Conservation (phyloP, 2,888 invertebrate genomes). For the Caenorhabditis sp. region DNA sequence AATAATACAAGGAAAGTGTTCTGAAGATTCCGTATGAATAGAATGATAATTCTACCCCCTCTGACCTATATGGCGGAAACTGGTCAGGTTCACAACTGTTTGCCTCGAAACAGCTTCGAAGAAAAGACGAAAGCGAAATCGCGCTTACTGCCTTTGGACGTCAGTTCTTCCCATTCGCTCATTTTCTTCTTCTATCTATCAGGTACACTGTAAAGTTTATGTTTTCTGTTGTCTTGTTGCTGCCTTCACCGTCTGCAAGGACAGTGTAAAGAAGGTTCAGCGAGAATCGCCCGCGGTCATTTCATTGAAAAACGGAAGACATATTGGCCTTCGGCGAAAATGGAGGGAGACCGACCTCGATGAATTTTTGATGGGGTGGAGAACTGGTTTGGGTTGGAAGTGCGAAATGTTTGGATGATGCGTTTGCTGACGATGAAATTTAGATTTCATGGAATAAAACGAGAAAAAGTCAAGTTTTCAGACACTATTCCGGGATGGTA, state of each 20-base stretch:
- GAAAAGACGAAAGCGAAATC: constrained; percentile 45
- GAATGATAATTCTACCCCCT: constrained; percentile 19
- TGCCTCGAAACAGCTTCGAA: background rate
- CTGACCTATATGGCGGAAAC: constrained; percentile 42
- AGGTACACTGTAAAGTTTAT: constrained; percentile 22
- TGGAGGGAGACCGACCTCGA: background rate
- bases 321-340: constrained; percentile 1
- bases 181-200: background rate
- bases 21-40: constrained; percentile 17
- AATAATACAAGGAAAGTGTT: background rate
- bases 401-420: background rate
- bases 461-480: too few relatives aligned
- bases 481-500: too few relatives aligned
- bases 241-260: background rate
- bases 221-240: constrained; percentile 13
- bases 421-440: background rate
- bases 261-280: constrained; percentile 35
- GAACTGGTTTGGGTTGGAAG: background rate
- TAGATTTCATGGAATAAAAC: too few relatives aligned
- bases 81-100: constrained; percentile 37
- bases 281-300: background rate
- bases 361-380: background rate
- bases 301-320: background rate
- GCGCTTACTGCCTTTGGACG: constrained; percentile 30
- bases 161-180: constrained; percentile 21